These are phyloP conservation scores for Sinotaia quadrata DNA, from an alignment of 2,888 invertebrate species.

Conservation along the genomic window DNA sequence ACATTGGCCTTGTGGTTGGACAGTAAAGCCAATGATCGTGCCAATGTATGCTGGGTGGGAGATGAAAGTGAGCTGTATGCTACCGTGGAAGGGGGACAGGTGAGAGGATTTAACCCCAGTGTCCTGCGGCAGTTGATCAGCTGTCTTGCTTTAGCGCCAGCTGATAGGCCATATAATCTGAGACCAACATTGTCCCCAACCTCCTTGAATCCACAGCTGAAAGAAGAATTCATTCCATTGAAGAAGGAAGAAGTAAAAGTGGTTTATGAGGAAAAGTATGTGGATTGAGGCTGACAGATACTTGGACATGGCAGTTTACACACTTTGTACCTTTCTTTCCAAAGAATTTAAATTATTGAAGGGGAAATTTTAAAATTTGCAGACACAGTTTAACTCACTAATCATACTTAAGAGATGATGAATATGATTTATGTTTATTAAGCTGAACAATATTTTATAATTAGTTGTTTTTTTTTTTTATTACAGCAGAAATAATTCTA, in stretches of 20 bases:
- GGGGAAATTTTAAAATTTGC: too few species aligned
- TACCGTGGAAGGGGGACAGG: conserved; percentile 76
- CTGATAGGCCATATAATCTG: conserved; percentile 76
- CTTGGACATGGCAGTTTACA: too few species aligned
- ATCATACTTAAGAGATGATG: too few species aligned
- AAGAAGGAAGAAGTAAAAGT: conserved; percentile 28
- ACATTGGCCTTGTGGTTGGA: conserved; percentile 79
- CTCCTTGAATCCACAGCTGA: conserved; percentile 9
- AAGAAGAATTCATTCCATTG: conserved; percentile 19
- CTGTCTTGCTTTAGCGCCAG: conserved; percentile 77
- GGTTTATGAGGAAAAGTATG: conserved; percentile 34
- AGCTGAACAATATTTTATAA: too few species aligned
- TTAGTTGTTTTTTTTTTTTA: too few species aligned
- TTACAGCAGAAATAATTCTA: too few species aligned
- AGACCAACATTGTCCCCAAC: conserved; percentile 80
- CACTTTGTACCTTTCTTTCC: too few species aligned
- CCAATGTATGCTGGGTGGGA: conserved; percentile 87
- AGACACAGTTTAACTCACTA: too few species aligned
- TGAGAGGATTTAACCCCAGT: conserved; percentile 83
- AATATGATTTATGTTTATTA: too few species aligned
- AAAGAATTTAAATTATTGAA: too few species aligned
- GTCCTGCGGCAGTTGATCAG: conserved; percentile 82
- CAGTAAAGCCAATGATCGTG: conserved; percentile 77
- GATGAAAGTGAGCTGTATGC: conserved; percentile 83
- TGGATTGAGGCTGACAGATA: conserved; percentile 9